These are phyloP conservation scores for Scyliorhinus canicula DNA, from an alignment of 2,797 vertebrate species.

Conservation along the genomic window DNA sequence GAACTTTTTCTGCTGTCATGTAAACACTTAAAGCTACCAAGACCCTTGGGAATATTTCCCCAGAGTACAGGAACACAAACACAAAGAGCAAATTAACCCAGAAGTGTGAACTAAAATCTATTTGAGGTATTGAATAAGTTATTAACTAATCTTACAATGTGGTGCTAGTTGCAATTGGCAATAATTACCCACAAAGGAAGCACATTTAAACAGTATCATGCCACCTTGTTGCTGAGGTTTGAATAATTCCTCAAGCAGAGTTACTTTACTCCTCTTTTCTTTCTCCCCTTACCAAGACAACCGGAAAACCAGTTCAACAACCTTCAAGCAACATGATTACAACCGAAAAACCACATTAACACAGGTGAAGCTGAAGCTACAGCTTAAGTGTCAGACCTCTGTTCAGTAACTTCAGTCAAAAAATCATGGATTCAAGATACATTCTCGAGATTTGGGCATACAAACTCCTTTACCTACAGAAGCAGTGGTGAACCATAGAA, in stretches of 20 bases:
- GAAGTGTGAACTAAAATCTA: background rate
- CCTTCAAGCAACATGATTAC: background rate
- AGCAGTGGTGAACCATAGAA: no score
- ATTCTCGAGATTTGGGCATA: background rate
- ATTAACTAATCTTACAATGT: background rate
- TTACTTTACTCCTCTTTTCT: background rate
- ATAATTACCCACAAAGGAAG: background rate
- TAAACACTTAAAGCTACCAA: background rate
- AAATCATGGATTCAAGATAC: background rate
- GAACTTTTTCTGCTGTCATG: background rate
- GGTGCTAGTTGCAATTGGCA: background rate
- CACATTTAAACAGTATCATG: background rate
- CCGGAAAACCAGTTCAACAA: background rate
- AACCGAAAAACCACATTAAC: background rate
- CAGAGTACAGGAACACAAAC: background rate
- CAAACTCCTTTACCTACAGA: background rate
- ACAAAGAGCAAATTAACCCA: background rate
- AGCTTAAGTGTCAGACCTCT: background rate
- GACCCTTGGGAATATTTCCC: background rate
- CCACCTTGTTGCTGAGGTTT: background rate
- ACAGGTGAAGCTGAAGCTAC: background rate
- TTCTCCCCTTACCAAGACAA: background rate
- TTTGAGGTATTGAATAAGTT: background rate
- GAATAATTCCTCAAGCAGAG: background rate
- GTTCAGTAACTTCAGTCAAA: background rate